Conservation (phyloP, 2,113 vertebrate genomes). For the Vidua chalybeata region DNA sequence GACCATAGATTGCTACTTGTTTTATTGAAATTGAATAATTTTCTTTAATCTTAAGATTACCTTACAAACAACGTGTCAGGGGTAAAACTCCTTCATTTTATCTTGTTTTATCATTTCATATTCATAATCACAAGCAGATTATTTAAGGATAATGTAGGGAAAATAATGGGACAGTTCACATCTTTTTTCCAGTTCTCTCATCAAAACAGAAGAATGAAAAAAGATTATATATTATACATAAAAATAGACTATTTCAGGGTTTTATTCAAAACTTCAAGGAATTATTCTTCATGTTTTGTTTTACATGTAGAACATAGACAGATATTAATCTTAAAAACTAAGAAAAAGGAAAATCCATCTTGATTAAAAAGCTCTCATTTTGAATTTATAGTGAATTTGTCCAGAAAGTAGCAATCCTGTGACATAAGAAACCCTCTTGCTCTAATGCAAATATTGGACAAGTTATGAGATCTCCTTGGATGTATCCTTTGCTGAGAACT, state of each 20-base stretch:
- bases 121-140: background rate
- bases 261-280: background rate
- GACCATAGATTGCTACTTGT: background rate
- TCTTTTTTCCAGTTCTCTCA: background rate
- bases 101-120: background rate
- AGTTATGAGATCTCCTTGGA: background rate
- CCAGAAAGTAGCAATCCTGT: background rate
- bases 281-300: background rate
- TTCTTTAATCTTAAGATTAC: background rate
- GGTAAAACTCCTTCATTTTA: background rate
- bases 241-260: background rate
- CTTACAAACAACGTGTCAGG: fast-evolving
- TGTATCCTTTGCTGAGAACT: background rate
- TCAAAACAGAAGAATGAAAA: background rate
- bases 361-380: background rate
- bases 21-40: background rate
- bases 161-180: background rate
- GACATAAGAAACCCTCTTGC: background rate
- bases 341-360: background rate
- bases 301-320: background rate
- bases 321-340: background rate
- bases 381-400: background rate
- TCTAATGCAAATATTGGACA: background rate
- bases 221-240: background rate
- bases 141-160: background rate